Percentiles rank a stretch among this genome's conserved stretches.
Evolutionary conservation across 2,888 invertebrate genomes (phyloP).

Genomic region (Microctonus aethiopoides): DNA sequence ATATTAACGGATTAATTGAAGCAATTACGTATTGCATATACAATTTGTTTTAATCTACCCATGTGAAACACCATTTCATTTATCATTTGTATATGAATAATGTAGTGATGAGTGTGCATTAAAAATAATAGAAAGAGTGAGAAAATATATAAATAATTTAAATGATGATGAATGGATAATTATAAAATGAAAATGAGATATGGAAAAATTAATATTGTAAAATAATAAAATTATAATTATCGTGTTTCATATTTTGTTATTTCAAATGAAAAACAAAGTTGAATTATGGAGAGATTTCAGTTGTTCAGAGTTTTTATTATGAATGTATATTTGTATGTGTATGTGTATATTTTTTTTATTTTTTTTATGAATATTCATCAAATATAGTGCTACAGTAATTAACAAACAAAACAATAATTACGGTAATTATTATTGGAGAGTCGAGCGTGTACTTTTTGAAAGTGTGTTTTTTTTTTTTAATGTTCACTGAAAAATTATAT

Average conservation of each 20-base stretch:
- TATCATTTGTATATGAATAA: too few species aligned
- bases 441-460: background rate
- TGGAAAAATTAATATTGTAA: background rate
- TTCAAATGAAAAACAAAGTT: background rate
- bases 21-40: background rate
- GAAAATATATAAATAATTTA: too few species aligned
- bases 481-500: too few species aligned
- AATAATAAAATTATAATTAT: background rate
- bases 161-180: too few species aligned
- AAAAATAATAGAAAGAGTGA: too few species aligned
- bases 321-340: too few species aligned
- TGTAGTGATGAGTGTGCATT: too few species aligned
- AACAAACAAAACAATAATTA: background rate
- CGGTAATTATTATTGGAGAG: background rate
- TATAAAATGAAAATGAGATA: background rate
- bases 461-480: too few species aligned
- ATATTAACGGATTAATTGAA: slow-evolving; percentile 37
- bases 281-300: background rate
- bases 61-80: background rate
- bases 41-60: background rate
- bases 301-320: background rate
- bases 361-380: too few species aligned
- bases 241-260: background rate
- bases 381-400: background rate
- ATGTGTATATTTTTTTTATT: too few species aligned